Evolutionary conservation across 2,113 vertebrate genomes (phyloP), one percentile per base, ranked within the genome.

Genomic region (Rallus limicola): DNA sequence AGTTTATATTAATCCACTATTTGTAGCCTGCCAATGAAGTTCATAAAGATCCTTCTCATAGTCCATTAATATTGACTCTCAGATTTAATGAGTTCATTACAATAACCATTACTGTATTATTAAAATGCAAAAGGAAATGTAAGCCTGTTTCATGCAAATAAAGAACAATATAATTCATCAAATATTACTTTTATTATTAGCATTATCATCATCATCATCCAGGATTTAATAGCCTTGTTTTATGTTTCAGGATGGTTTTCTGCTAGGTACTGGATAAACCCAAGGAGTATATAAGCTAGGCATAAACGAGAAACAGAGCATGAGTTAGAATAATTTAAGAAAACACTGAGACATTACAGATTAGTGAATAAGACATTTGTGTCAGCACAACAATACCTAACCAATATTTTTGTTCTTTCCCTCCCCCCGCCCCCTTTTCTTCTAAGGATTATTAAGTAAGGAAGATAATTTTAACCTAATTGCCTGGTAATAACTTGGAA

Each of bases 71-170:
- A 97, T 96, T 97, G 96, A 97, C 95, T 97, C 95, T 93, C 79
- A 97, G 92, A 96, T 96, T 97, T 97, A 98, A 97, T 97, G 93
- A 92, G 82, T 97, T 97, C 92, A 97, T 97, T 97, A 94, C 40
- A 96, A 95, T 96, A 96, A 82, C 94, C 92, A 97, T 97, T 96
- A 95, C 85, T 92, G 56, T 92, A 95, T 88, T 97, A 84, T 78
- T 96, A 92, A 97, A 97, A 97, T 93, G 92, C 88, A 97, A 62
- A 96, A 75, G 93, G 91, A 97, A 97, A 96, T 93, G 82, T 75
- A 95, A 97, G 79, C 33, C 83, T 81, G 36, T 92, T 95, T 90
- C 92, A 91, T 91, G 80, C 92, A 96, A 97, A 89, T 90, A 92
- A 88, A 93, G 89, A 67, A 90, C 76, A 60, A 67, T 70, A 87